These are phyloP conservation scores for Gonioctena quinquepunctata DNA, from an alignment of 1,140 invertebrate species.

Conservation along the genomic window DNA sequence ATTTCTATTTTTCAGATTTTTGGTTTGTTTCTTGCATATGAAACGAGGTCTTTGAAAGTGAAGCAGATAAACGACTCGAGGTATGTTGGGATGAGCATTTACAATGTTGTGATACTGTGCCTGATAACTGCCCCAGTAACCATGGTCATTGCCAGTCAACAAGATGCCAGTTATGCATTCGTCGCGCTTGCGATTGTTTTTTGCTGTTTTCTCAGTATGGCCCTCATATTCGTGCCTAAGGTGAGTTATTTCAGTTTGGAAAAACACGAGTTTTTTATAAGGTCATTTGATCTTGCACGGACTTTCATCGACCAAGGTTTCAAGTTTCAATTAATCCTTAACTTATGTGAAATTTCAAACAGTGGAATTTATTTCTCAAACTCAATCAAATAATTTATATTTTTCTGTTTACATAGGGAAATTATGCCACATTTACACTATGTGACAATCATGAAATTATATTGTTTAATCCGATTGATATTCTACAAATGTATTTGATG, in stretches of 20 bases:
- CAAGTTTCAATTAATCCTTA: no score
- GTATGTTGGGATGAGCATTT: constrained; percentile 98
- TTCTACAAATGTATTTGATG: neutral
- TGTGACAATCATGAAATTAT: no score
- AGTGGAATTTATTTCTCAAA: no score
- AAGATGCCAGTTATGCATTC: constrained; percentile 97
- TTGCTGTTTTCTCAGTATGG: constrained; percentile 96
- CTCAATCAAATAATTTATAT: no score
- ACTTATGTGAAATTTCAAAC: no score
- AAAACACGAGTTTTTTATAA: neutral
- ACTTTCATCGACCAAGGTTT: no score
- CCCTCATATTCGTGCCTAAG: constrained; percentile 95
- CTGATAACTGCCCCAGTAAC: constrained; percentile 96
- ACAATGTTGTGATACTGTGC: constrained; percentile 97
- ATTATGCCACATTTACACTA: neutral
- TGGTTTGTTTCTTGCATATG: constrained; percentile 96
- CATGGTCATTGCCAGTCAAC: constrained; percentile 94
- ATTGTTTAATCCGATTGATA: no score
- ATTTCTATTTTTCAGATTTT: constrained; percentile 69
- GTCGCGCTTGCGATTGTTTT: constrained; percentile 93
- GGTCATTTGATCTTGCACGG: neutral
- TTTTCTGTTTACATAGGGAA: neutral
- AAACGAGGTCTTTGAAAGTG: constrained; percentile 95
- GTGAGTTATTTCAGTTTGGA: constrained; percentile 60
- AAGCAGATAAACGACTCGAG: constrained; percentile 93